A percentile compares a stretch with the other conserved stretches of the same genome.
Conservation (phyloP, 2,888 invertebrate species). For the Pediacus dermestoides region DNA sequence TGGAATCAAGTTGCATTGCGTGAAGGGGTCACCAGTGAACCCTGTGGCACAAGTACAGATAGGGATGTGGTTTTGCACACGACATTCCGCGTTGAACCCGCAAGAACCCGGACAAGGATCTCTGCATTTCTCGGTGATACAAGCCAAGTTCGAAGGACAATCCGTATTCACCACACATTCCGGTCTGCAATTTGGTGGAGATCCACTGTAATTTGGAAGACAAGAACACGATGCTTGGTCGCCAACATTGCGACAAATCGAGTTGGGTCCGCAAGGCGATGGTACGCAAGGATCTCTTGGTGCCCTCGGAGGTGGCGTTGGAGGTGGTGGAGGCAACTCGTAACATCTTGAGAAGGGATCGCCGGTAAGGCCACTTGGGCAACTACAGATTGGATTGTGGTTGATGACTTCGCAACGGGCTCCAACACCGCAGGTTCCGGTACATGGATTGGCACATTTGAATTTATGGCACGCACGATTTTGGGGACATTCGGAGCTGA, state of each 20-base stretch:
- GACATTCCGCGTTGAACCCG: constrained; percentile 67
- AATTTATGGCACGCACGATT: constrained; percentile 72
- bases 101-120: constrained; percentile 71
- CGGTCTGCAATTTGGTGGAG: constrained; percentile 74
- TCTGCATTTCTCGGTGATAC: constrained; percentile 68
- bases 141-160: constrained; percentile 63
- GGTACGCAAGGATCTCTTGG: constrained; percentile 56
- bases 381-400: constrained; percentile 74
- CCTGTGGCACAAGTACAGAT: constrained; percentile 60
- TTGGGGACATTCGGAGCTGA: constrained; percentile 70
- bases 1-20: constrained; percentile 55
- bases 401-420: constrained; percentile 71
- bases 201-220: constrained; percentile 62
- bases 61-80: constrained; percentile 68
- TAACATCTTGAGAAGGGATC: constrained; percentile 74
- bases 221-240: constrained; percentile 68
- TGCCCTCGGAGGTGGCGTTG: constrained; percentile 34
- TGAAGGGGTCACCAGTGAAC: constrained; percentile 67
- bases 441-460: constrained; percentile 71
- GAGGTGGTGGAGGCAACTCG: constrained; percentile 42
- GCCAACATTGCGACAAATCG: constrained; percentile 58
- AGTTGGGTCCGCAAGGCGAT: constrained; percentile 63
- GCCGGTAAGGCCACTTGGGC: constrained; percentile 60
- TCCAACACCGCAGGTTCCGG: constrained; percentile 69
- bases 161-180: constrained; percentile 69